These are phyloP conservation scores for Cebidichthys violaceus DNA, from an alignment of 2,113 vertebrate species.

Conservation along the genomic window DNA sequence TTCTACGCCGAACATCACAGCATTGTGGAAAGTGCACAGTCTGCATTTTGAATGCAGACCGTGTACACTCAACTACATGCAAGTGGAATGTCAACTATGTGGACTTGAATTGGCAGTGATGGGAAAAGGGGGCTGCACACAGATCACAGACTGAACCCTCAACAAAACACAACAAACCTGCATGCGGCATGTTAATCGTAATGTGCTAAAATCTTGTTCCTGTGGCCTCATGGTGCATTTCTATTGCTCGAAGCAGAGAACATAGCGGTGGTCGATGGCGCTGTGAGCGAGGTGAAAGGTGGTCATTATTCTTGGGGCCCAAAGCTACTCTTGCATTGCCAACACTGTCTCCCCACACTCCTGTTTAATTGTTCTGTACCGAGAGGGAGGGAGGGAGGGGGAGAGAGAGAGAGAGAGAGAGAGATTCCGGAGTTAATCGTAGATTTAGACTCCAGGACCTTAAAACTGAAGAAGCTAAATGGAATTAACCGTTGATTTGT, in stretches of 20 bases:
- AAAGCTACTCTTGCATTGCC: slow-evolving; percentile 18
- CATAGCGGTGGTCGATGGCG: slow-evolving; percentile 16
- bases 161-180: not conserved
- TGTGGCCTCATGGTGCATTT: not conserved
- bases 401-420: slow-evolving; percentile 1
- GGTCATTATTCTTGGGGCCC: slow-evolving; percentile 44
- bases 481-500: too few species aligned
- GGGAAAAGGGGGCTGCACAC: not conserved
- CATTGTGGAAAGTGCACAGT: slow-evolving; percentile 15
- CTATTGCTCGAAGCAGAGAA: not conserved
- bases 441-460: not conserved
- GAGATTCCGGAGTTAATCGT: too few species aligned
- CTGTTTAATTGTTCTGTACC: slow-evolving; percentile 4
- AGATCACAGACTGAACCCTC: slow-evolving; percentile 10
- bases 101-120: not conserved
- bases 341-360: slow-evolving; percentile 1
- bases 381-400: not conserved
- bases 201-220: not conserved
- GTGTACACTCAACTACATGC: slow-evolving; percentile 33
- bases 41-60: slow-evolving; percentile 22
- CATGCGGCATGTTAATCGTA: not conserved
- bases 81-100: slow-evolving; percentile 45
- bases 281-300: slow-evolving; percentile 46
- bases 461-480: too few species aligned
- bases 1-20: not conserved